Evolutionary conservation across 1,140 invertebrate genomes (phyloP), one percentile per base, ranked within the genome.

Genomic region (Thaumetopoea pityocampa): DNA sequence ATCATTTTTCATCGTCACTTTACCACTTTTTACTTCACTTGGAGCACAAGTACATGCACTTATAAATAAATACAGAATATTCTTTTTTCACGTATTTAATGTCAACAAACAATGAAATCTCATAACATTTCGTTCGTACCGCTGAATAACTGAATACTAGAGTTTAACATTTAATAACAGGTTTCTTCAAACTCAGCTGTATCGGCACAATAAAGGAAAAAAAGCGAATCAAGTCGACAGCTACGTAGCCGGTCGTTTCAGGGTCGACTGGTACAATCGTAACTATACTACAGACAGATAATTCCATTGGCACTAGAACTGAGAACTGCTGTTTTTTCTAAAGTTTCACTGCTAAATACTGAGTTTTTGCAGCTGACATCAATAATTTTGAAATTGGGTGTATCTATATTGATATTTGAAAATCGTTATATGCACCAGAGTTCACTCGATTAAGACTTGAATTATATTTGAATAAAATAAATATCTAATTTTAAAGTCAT

Each of bases 1-100:
- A 80, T 67, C 85, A 86, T 86, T 79, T 74, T 84, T 68, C 77
- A 80, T 71, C 64, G 69, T 79, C 54, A 63, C 59, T 60, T 50
- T 43, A 56, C 67, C 56, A 66, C 50, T 59, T 33, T 52, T 59
- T 33, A 47, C 42, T 53, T 44, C 51, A 68, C 53, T 51, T 10
- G 32, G 49, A 24, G 18, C 27, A 51, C 27, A 14, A 38, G 15
- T 29, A 45, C 34, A 16, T 22, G 41, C 27, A 30, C 28, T 15
- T 42, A 44, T 20, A 38, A 49, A 27, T 11, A 36, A 26, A 11
- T 18, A 9, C 12, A 20, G 19, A 18, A 19, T 10, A n/a, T 4
- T 2, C 2, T 14, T 12, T n/a, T 10, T 14, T 17, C 27, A 22
- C 32, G 7, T 15, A 8, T 5, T 30, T 15, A 32, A 20, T 43